Base-by-base conservation (phyloP, 1,140 invertebrate species). In the Cherax destructor region DNA sequence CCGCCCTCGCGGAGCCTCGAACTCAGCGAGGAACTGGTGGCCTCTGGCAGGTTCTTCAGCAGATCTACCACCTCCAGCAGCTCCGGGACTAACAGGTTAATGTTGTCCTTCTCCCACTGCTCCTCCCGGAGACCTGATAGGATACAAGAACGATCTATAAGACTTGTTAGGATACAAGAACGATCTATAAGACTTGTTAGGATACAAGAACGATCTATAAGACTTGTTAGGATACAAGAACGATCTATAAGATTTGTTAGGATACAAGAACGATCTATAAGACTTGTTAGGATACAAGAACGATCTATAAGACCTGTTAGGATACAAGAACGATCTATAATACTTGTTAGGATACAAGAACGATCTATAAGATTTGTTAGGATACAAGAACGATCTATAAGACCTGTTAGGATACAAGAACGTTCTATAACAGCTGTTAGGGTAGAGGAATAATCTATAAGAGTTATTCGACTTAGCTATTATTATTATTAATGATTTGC, bases 1-100 rank as follows among this genome's bases (percentile, higher is more conserved):
- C 9, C 56, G 9, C 16, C 56, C 56, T 9, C 56, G 9, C 56
- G 9, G 56, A 16, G 56, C 16, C 16, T 59, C 13, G 52, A 13
- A 56, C 52, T 3, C 52, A 56, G 52, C 4, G 79, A 50, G 50
- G 79, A 81, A 9, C 10, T 81, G 47, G 49, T n/a, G 18, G 79
- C 79, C 49, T 81, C 79, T 3, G 79, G 79, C 52, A 81, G 79
- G 50, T 81, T 81, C 49, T n/a, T 81, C 21, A 81, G 79, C 50
- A 81, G 11, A 52, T 81, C 79, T 50, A 81, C 49, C 1, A 81
- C 79, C n/a, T 81, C 79, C 10, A 81, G 56, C 16, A 81, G 52
- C 9, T 81, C 78, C 16, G 79, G 50, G 18, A 81, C 79, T 10
- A 81, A 24, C 21, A 47, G 50, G 52, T 81, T 81, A 13, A 81